Evolutionary conservation across 2,113 vertebrate genomes (phyloP), one percentile per base, ranked within the genome.

Genomic region (Hemiprocne comata): DNA sequence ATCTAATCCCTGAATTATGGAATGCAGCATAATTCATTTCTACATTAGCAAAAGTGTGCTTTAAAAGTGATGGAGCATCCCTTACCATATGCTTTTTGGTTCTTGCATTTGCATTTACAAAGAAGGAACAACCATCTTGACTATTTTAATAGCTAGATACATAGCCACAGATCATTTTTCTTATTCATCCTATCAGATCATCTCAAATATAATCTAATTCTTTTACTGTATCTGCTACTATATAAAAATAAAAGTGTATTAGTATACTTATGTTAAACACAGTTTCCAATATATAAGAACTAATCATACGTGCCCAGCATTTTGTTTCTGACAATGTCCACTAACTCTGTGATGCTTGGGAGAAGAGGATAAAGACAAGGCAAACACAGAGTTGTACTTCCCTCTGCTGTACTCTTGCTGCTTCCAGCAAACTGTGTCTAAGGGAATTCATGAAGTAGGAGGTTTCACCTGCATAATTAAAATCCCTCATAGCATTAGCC

Each of bases 51-150:
- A 69, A 91, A 91, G 3, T 23, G 48, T 83, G 51, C 61, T 87
- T 90, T 90, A 93, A 55, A 91, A 88, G 69, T 66, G 67, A 89
- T 75, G 72, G 71, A 95, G 72, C 71, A 36, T 84, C 78, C 71
- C 72, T 81, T 73, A 66, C 78, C 92, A 84, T 96, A 91, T 96
- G 92, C 25, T 97, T 92, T 88, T 88, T 71, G 29, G 44, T n/a
- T 93, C 67, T 83, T 88, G 69, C 77, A 61, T 92, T 95, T 94
- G 74, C 67, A 78, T 78, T 95, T 87, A 70, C 83, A 88, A 89
- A 87, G 67, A 44, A 87, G 53, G 29, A 93, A n/a, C 67, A 83
- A 61, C 72, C 54, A 36, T 50, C 53, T 67, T 72, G 72, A 92
- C 81, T 76, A 33, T 79, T 51, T 58, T 40, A 75, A 54, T 54